Evolutionary conservation across 1,140 invertebrate genomes (phyloP), one percentile per base, ranked within the genome.

Genomic region (Brachionus plicatilis): DNA sequence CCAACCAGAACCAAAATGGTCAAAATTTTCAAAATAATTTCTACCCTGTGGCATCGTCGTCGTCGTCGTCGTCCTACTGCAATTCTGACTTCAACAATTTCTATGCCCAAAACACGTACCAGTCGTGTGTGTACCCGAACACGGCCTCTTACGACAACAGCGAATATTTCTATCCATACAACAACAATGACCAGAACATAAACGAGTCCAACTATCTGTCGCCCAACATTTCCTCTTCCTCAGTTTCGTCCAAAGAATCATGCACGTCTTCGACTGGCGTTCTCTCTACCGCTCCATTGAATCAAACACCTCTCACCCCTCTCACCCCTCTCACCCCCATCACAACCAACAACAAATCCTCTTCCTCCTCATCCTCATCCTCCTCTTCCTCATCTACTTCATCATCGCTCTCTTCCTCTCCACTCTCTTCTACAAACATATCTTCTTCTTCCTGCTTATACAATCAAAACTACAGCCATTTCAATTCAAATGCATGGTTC

Each of bases 321-420:
- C 9, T 50, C 3, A n/a, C n/a, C n/a, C 41, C 43, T 5, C 27
- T 47, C 17, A 50, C 72, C 5, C 72, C 41, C 27, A 76, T 50
- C 6, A 76, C 45, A 11, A 53, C 41, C 3, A 76, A 76, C 29
- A 47, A 76, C 50, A 76, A 43, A 24, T 82, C 47, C 8, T 82
- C 43, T 9, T 24, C 79, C 5, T 82, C 53, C 4, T 29, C 14
- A 1, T 53, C 47, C 17, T 37, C 33, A 0, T 37, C 33, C 33
- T 37, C 33, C 33, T 37, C 33, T 7, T 37, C 33, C 14, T 47
- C 76, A 27, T 82, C 79, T 82, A 65, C 79, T 65, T 68, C 79
- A 47, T 82, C 79, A 20, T 82, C 79, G 17, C 53, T 65, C 24
- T 82, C 79, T 27, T 65, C 79, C 6, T 82, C 79, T 27, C 79